Conservation (phyloP, 2,113 vertebrate genomes). For the Equus przewalskii region DNA sequence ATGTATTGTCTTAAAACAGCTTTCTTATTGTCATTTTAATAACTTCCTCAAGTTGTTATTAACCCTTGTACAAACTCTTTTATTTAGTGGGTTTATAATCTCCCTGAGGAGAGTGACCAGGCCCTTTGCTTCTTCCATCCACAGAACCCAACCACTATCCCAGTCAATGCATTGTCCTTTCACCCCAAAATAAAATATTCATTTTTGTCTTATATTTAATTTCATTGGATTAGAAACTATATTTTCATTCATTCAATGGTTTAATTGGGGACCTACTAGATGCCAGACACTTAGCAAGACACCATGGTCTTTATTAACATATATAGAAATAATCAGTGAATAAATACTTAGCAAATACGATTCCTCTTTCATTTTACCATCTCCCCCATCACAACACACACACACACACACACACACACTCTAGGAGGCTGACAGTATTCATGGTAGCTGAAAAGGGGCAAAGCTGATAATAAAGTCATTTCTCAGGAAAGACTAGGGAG, state of each 20-base stretch:
- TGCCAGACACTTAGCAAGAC: not conserved
- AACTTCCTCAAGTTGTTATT: not conserved
- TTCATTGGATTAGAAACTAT: constrained; percentile 16
- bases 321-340: not conserved
- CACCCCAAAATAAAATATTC: not conserved
- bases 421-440: not conserved
- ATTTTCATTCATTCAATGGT: not conserved
- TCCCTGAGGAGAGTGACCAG: not conserved
- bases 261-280: not conserved
- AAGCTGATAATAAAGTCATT: constrained; percentile 62
- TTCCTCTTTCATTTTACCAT: constrained; percentile 17
- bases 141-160: not conserved
- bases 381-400: not conserved
- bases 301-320: not conserved
- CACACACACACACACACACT: not conserved
- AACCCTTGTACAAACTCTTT: not conserved
- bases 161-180: not conserved
- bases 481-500: constrained; percentile 47
- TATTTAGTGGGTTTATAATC: not conserved
- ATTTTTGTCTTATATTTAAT: not conserved
- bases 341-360: constrained; percentile 13
- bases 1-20: not conserved
- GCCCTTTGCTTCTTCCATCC: not conserved
- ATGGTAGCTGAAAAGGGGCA: not conserved
- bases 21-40: not conserved